Base-by-base conservation (phyloP, 2,797 vertebrate genomes). In the Anguilla obscura region DNA sequence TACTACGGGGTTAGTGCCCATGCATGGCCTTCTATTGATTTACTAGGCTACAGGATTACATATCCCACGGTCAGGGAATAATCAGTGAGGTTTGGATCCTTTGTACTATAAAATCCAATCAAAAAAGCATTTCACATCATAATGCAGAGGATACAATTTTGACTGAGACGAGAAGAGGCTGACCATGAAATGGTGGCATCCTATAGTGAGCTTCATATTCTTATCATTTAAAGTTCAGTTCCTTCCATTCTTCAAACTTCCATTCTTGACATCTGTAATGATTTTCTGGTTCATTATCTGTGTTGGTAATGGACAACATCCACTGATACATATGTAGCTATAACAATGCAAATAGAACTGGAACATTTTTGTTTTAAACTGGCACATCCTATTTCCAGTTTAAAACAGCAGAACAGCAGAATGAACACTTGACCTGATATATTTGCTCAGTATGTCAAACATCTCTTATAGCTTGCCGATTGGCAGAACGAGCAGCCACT, bases 1-100 rank as follows among this genome's bases (percentile, higher is more conserved):
- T 97, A 97, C 91, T 97, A 95, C 85, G 93, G 90, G 84, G 96
- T 82, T 50, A 50, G 79, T 82, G 40, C 79, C 45, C 2, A n/a
- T 21, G 16, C 16, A 45, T 5, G 33, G 74, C 33, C 74, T 40
- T 7, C 21, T 45, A n/a, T 21, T 82, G 79, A 50, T 82, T 50
- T 82, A 48, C 79, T 82, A 82, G 33, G 33, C 71, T 76, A 36
- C 71, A 76, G 45, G 74, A 76, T 14, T 76, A 76, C 74, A 7
- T 14, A 50, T 50, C 21, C 79, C 40, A 50, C 18, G 24, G 40
- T n/a, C 40, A 82, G 8, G 9, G 21, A 50, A n/a, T 3, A 82
- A 50, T 30, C 40, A 74, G 45, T 40, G 74, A 76, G 10, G 33
- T 16, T 21, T 40, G 3, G 45, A 79, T 79, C 33, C 14, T 79